Base-by-base conservation (phyloP, 2,113 vertebrate genomes). In the Craseonycteris thonglongyai region DNA sequence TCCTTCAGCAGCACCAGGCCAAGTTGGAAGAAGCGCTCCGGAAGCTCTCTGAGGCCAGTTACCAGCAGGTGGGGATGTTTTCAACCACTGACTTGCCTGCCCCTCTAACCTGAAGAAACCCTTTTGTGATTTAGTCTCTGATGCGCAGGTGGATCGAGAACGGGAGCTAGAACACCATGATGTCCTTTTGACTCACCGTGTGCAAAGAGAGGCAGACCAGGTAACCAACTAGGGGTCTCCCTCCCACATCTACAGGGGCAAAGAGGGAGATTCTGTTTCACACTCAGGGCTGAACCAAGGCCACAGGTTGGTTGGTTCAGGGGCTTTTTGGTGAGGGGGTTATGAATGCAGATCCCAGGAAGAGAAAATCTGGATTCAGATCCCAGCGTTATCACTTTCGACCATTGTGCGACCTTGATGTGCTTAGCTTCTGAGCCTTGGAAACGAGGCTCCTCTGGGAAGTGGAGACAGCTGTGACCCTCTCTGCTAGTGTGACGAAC, bases 1-100 rank as follows among this genome's bases (percentile, higher is more conserved):
- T 99, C 13, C 69, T 99, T 72, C 99, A 99, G 95, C 99, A 99
- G 96, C 98, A 99, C 69, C 99, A 99, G 97, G 97, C 86, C 96
- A 99, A 99, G 93, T 96, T 99, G 93, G 99, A 99, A 30, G 99
- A 99, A 24, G 97, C 98, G 79, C 98, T 99, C 68, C 97, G 98
- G 69, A 99, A 99, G 97, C 98, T 99, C 45, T 98, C 98, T 0
- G 99, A 99, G 92, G 98, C 98, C 97, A 99, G 96, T 95, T 99
- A 98, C 95, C 98, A 99, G 65, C 99, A 99, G 99, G 99, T 99
- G 97, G 26, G 69, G 66, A 51, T 21, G 14, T 7, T 11, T 19
- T 40, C n/a, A 65, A 47, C 66, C 74, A 22, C 38, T 28, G 13
- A 35, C 54, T 58, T 26, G 40, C 42, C 58, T 69, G 24, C 56